Evolutionary conservation across 2,888 invertebrate genomes (phyloP).

Genomic region (Ischnus inquisitorius): DNA sequence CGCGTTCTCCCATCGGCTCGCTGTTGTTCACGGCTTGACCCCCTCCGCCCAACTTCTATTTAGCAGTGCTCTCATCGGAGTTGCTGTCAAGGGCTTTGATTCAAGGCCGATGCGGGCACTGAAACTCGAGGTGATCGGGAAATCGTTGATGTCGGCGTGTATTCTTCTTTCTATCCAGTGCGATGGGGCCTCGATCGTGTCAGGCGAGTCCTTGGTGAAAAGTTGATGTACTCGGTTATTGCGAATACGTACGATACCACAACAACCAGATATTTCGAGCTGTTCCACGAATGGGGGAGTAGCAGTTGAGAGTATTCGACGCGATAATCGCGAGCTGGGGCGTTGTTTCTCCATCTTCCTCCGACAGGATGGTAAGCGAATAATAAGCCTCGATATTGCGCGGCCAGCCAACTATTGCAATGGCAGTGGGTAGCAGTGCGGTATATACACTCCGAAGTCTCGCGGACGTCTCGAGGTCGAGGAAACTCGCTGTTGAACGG

Average conservation of each 20-base stretch:
- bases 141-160: constrained; percentile 45
- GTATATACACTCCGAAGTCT: constrained; percentile 24
- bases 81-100: constrained; percentile 8
- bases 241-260: constrained; percentile 16
- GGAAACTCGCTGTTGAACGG: constrained; percentile 38
- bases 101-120: constrained; percentile 20
- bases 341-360: constrained; percentile 43
- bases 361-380: constrained; percentile 38
- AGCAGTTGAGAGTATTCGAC: neutral
- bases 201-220: neutral
- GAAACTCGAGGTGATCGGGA: constrained; percentile 70
- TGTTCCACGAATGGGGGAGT: constrained; percentile 37
- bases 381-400: constrained; percentile 63
- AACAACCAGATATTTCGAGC: constrained; percentile 70
- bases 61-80: neutral
- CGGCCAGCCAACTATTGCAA: constrained; percentile 20
- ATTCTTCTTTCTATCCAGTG: constrained; percentile 59
- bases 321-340: constrained; percentile 58
- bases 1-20: neutral
- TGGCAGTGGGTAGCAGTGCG: neutral
- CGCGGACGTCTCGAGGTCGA: constrained; percentile 61
- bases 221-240: neutral
- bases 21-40: neutral
- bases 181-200: neutral
- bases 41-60: neutral